Conservation (phyloP, 2,797 vertebrate species). For the Thamnophis elegans region DNA sequence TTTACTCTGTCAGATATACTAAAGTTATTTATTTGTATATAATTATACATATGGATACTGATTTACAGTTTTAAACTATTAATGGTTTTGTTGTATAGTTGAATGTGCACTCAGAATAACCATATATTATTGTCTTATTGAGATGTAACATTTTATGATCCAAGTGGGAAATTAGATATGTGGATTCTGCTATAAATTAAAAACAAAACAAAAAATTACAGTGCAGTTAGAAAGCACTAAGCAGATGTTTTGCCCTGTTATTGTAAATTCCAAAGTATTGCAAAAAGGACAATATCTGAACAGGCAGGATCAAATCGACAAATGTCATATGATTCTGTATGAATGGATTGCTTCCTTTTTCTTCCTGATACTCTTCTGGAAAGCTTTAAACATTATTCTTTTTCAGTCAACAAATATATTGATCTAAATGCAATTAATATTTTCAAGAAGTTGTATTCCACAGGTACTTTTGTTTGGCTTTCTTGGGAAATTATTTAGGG, state of each 20-base stretch:
- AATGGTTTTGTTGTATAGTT: not conserved
- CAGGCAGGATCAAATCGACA: not conserved
- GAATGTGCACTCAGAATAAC: not conserved
- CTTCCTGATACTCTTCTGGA: not conserved
- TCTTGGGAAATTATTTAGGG: not conserved
- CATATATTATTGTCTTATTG: not conserved
- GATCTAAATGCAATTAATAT: not conserved
- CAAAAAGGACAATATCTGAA: not conserved
- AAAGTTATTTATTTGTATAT: not conserved
- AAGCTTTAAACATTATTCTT: not conserved
- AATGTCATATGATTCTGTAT: not conserved
- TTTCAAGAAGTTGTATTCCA: not conserved
- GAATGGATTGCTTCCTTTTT: not conserved
- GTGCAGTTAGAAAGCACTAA: not conserved
- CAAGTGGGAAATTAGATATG: not conserved
- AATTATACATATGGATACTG: not conserved
- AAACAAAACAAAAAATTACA: not conserved
- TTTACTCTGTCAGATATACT: not conserved
- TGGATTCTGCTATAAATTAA: not conserved
- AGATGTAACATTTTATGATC: not conserved
- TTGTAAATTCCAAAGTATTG: not conserved
- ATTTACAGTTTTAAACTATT: not conserved
- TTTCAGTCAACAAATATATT: not conserved
- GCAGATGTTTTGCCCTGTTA: not conserved
- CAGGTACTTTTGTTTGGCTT: not conserved